A percentile compares a stretch with the other conserved stretches of the same genome.
Conservation (phyloP, 1,140 invertebrate species). For the Scaptomyza montana region DNA sequence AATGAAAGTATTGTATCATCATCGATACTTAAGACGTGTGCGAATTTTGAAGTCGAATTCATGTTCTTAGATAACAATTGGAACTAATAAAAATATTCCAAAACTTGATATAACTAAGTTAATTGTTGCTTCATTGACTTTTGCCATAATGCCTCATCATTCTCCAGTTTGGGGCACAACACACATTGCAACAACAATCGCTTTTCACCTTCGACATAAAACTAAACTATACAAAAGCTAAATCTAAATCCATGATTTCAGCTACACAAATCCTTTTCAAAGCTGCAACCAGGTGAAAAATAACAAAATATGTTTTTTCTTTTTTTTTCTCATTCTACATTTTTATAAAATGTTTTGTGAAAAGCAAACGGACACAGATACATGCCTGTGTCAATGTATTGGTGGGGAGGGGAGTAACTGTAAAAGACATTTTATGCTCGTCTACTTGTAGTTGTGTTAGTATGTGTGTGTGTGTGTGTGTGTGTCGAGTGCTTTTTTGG, state of each 20-base stretch:
- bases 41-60: no score
- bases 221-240: constrained; percentile 56
- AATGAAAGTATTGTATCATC: no score
- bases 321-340: constrained; percentile 5
- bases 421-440: constrained; percentile 56
- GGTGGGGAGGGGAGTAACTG: constrained; percentile 18
- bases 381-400: constrained; percentile 3
- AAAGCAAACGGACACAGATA: constrained; percentile 24
- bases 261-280: constrained; percentile 72
- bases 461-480: constrained; percentile 18
- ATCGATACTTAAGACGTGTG: no score
- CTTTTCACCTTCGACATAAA: constrained; percentile 56
- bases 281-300: constrained; percentile 75
- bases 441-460: constrained; percentile 4
- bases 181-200: constrained; percentile 22
- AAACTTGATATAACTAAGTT: no score
- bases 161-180: background rate
- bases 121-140: constrained; percentile 15
- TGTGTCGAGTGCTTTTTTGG: constrained; percentile 73
- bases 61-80: no score
- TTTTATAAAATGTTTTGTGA: constrained; percentile 47
- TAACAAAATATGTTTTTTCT: constrained; percentile 59
- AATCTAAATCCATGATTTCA: constrained; percentile 71
- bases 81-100: no score
- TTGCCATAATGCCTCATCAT: constrained; percentile 2